Evolutionary conservation across 2,888 invertebrate genomes (phyloP), one percentile per base, ranked within the genome.

Genomic region (Penaeus monodon): DNA sequence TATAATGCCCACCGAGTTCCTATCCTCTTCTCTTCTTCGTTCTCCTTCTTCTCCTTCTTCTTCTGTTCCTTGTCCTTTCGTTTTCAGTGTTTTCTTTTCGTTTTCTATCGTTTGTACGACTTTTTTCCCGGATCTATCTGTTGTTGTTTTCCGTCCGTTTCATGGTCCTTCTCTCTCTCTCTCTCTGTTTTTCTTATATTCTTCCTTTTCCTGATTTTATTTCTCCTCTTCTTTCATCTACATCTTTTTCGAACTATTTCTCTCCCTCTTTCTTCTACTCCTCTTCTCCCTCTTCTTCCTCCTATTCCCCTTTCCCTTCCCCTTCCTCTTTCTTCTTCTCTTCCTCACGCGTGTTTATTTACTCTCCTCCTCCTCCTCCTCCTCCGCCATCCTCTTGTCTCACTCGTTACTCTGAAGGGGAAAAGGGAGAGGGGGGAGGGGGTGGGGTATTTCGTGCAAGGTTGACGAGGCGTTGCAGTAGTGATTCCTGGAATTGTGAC

Each of bases 311-410:
- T 38, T 20, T 20, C 20, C 8, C 74, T 1, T 6, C 27, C n/a
- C 70, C 64, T 33, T 20, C 29, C 20, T 24, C 70, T 70, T 1
- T 17, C 14, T 70, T 24, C 29, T 70, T 22, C 70, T 24, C 70
- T 22, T 70, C 22, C n/a, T n/a, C 38, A 24, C n/a, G 12, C 33
- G 4, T 70, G n/a, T 29, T 70, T 29, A 70, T 63, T 12, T 6
- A 14, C 29, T 29, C 70, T 44, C 68, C n/a, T 68, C 70, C 20
- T 70, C 24, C n/a, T 70, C 70, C 70, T 70, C 70, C 70, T 70
- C 70, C 14, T 24, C 6, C 6, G 3, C 70, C 24, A 20, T 29
- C 70, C 2, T n/a, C 70, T 70, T 17, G 14, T 29, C n/a, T 29
- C 70, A 29, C 70, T 70, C 70, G 70, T 29, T 27, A 29, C 70